Evolutionary conservation across 2,113 vertebrate species (phyloP), one percentile per base, ranked within the genome.

Genomic region (Thomomys bottae): DNA sequence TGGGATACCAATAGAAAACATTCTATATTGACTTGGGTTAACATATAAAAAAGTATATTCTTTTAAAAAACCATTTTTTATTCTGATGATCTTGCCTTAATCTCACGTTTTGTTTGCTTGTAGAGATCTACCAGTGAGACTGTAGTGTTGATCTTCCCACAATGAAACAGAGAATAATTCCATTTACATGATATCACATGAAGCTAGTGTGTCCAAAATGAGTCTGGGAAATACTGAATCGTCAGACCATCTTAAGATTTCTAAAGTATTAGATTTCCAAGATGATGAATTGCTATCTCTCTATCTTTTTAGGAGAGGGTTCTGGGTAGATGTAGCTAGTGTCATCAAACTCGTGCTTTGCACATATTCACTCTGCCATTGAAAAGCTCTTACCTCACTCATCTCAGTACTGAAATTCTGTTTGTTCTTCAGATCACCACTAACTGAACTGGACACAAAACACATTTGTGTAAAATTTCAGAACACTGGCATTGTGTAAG

Each of bases 1-100:
- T 67, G 86, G 72, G 28, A 84, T 87, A n/a, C 26, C 21, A 80
- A 77, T 63, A 9, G 23, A 72, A 91, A 84, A 83, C 5, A 73
- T 75, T 59, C 14, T 6, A 28, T 79, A 12, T 17, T 54, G 49
- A 54, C 49, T 54, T 54, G 49, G 49, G 49, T 17, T 54, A 54
- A 54, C 15, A 54, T 54, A 15, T 54, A 49, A 49, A 49, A 88
- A 34, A 1, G 2, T 1, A 8, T 64, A 36, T 63, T 18, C 15
- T 84, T 42, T 21, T 36, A 18, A 4, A 63, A 14, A 17, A n/a
- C n/a, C 26, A 49, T 61, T 79, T 26, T 49, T 84, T 20, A 20
- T 36, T 6, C 20, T 36, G 8, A 14, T 68, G 14, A 1, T 2
- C 11, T 89, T 77, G 10, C 12, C 40, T 21, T 75, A 45, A 26